Evolutionary conservation across 1,140 invertebrate genomes (phyloP).

Genomic region (Acyrthosiphon pisum): DNA sequence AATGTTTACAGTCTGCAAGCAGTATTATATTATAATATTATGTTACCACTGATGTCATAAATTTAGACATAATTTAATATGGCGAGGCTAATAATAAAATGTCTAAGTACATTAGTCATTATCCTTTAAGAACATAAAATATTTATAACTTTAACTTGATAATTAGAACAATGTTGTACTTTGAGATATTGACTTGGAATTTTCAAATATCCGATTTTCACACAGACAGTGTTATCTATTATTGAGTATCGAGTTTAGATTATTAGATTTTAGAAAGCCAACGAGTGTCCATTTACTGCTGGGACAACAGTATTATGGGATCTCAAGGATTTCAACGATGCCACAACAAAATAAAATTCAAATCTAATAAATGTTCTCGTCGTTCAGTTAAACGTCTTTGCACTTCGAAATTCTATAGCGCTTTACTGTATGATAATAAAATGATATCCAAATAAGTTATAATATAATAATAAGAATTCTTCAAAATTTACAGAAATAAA

Average conservation of each 20-base stretch:
- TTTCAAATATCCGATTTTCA: background rate
- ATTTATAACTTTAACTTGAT: no score
- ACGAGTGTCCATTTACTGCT: background rate
- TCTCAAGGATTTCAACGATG: background rate
- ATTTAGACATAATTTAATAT: no score
- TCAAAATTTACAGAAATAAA: no score
- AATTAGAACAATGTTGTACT: background rate
- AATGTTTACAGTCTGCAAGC: no score
- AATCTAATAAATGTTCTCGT: background rate
- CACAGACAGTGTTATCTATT: background rate
- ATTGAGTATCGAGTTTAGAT: background rate
- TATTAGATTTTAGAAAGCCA: background rate
- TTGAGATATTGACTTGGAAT: no score
- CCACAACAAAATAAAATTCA: background rate
- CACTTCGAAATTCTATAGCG: background rate
- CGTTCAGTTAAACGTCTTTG: background rate
- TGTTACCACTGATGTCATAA: no score
- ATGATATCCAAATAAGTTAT: background rate
- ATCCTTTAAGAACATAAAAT: no score
- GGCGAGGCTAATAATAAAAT: no score
- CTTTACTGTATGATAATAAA: background rate
- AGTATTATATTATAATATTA: no score
- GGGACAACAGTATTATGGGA: background rate
- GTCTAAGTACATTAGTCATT: no score
- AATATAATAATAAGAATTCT: no score